A percentile compares a stretch with the other conserved stretches of the same genome.
Evolutionary conservation across 2,888 invertebrate genomes (phyloP).

Genomic region (Phyllotreta cruciferae): DNA sequence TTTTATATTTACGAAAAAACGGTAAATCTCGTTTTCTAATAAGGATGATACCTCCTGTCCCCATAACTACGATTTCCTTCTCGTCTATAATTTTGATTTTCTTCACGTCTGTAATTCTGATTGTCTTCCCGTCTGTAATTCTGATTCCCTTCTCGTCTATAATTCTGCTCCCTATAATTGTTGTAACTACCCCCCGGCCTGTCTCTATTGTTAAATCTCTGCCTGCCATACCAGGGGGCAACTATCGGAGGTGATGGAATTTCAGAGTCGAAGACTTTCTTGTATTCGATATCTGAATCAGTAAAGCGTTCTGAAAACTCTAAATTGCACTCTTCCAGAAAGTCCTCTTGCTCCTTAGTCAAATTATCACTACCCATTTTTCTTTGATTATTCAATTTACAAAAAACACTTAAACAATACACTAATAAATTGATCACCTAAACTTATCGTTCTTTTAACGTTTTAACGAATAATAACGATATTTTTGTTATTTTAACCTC

Average conservation of each 20-base stretch:
- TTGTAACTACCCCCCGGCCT: constrained; percentile 33
- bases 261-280: constrained; percentile 53
- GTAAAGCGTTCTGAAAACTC: constrained; percentile 60
- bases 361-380: constrained; percentile 38
- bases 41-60: no score
- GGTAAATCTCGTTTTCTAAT: no score
- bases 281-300: constrained; percentile 57
- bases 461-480: no score
- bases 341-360: constrained; percentile 56
- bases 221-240: constrained; percentile 56
- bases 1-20: no score
- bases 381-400: not conserved
- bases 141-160: constrained; percentile 7
- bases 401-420: not conserved
- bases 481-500: no score
- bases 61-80: not conserved
- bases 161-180: constrained; percentile 26
- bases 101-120: not conserved
- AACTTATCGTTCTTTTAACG: not conserved
- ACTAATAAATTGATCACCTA: not conserved
- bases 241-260: constrained; percentile 59
- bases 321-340: constrained; percentile 58
- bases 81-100: not conserved
- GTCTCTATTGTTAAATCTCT: constrained; percentile 39
- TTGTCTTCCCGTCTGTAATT: not conserved